Percentiles rank a stretch among this genome's conserved stretches.
phyloP scores from a whole-genome alignment of 1,140 invertebrate genomes.

The Drosophila sturtevanti region DNA sequence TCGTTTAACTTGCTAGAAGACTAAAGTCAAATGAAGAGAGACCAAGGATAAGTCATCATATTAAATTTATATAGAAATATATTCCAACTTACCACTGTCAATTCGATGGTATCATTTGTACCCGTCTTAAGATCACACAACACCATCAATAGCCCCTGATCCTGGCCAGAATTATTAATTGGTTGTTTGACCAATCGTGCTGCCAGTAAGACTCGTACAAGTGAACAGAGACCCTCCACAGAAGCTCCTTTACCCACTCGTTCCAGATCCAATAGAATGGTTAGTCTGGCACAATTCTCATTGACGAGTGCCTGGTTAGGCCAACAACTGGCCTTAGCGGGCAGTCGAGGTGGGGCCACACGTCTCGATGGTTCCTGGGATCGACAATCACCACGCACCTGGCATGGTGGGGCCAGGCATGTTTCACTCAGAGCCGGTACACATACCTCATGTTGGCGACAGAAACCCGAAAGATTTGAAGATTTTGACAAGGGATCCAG shows the following conservation, averaged over 20 bases:
- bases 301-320: constrained; percentile 88
- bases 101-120: constrained; percentile 92
- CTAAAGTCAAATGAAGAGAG: constrained; percentile 62
- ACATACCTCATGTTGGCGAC: constrained; percentile 85
- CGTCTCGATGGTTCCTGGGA: constrained; percentile 88
- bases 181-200: constrained; percentile 83
- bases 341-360: constrained; percentile 89
- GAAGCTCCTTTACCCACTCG: constrained; percentile 87
- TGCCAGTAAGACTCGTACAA: constrained; percentile 87
- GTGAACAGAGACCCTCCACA: constrained; percentile 88
- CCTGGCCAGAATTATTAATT: constrained; percentile 6
- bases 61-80: not conserved
- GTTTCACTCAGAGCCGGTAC: constrained; percentile 89
- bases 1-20: constrained; percentile 83
- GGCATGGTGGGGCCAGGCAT: constrained; percentile 90
- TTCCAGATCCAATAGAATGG: constrained; percentile 87
- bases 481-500: constrained; percentile 81
- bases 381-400: constrained; percentile 91
- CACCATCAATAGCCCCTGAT: constrained; percentile 86
- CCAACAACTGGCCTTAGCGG: constrained; percentile 90
- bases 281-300: constrained; percentile 89
- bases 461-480: constrained; percentile 84
- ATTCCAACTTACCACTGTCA: constrained; percentile 89
- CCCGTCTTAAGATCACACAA: constrained; percentile 91
- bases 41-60: not conserved